Percentiles rank a stretch among this genome's conserved stretches.
These are phyloP conservation scores for Eretmochelys imbricata DNA, from an alignment of 2,113 vertebrate species.

Conservation along the genomic window DNA sequence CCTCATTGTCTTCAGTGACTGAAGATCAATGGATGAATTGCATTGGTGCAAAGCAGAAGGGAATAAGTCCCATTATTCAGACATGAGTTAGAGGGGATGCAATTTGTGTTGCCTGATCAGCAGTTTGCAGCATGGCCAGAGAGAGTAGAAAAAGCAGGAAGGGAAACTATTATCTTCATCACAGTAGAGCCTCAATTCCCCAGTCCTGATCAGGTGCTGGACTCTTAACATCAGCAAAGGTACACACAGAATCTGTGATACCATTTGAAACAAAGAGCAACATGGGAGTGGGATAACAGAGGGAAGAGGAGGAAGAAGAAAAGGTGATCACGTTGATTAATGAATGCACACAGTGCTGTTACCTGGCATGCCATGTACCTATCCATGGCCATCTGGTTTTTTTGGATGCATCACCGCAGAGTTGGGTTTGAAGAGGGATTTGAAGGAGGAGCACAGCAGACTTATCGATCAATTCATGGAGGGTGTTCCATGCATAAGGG, in stretches of 20 bases:
- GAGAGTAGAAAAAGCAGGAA: neutral
- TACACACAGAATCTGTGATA: neutral
- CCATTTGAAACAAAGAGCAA: neutral
- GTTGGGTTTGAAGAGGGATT: neutral
- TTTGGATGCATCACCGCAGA: neutral
- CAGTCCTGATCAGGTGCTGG: accelerated
- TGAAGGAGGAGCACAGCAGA: neutral
- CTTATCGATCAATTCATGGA: neutral
- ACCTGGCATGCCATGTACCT: neutral
- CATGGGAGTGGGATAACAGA: neutral
- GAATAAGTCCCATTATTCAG: neutral
- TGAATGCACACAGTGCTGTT: neutral
- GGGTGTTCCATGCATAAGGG: accelerated
- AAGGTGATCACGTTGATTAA: neutral
- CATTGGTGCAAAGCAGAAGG: neutral
- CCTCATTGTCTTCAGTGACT: neutral
- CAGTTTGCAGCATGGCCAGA: neutral
- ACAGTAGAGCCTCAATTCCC: too few species aligned
- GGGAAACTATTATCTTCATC: neutral
- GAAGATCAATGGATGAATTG: neutral
- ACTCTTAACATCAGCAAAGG: neutral
- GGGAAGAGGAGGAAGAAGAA: neutral
- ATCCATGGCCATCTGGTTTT: neutral
- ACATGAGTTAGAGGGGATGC: neutral
- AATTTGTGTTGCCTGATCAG: neutral